Evolutionary conservation across 2,888 invertebrate species (phyloP), one percentile per base, ranked within the genome.

Genomic region (Phania funesta): DNA sequence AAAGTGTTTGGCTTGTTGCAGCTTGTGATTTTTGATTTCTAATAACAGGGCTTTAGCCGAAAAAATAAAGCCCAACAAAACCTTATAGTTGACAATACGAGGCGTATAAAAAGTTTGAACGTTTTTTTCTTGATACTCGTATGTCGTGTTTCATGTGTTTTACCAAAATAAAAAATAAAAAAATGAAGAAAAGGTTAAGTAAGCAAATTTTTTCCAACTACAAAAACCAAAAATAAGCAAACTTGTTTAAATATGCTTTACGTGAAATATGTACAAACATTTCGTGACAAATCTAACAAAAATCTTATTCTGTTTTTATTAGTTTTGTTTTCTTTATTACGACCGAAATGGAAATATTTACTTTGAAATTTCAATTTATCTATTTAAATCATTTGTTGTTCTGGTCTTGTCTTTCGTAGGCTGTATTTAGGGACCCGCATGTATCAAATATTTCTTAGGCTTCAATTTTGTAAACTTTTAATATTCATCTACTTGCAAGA

Each of bases 221-320:
- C 6, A 35, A 35, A 24, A 24, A 38, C 26, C 6, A 29, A 29
- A 8, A 2, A 54, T 56, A 78, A 78, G 64, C 41, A 78, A 67
- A 77, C 54, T 75, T 75, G 77, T 73, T 83, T 68, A 62, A 76
- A 76, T 79, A 79, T 73, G 70, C 38, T 77, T 81, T 77, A 76
- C 62, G 54, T 77, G 48, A 73, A 77, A 68, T 41, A 58, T 32
- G n/a, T 68, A 65, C 64, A 62, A 76, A 46, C 16, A 77, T 56
- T 83, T 84, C 81, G 83, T 83, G 83, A 83, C 84, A 84, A 74
- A 81, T 64, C 68, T 70, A 56, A 79, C 75, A 77, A 77, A 81
- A 65, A 77, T 73, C 67, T 58, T 41, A 48, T 64, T 65, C 32
- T 29, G 22, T 16, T 32, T 62, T 48, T 18, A 18, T n/a, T n/a